Percentiles rank a stretch among this genome's conserved stretches.
Conservation (phyloP, 2,797 vertebrate genomes). For the Crax fasciolata region DNA sequence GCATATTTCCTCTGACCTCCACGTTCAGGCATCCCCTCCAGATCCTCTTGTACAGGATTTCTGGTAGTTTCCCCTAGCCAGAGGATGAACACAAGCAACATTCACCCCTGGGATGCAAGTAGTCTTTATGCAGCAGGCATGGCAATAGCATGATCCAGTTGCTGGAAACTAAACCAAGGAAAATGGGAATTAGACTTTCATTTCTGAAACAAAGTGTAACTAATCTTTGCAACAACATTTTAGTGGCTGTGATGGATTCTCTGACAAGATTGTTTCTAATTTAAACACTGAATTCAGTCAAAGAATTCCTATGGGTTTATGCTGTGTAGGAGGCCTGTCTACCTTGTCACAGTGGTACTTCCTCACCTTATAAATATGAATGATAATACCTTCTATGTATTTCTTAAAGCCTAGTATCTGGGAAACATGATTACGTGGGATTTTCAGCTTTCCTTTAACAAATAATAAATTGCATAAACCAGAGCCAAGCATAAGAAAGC, state of each 20-base stretch:
- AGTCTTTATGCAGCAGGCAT: background rate
- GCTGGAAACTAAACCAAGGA: background rate
- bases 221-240: background rate
- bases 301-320: background rate
- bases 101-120: background rate
- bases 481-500: background rate
- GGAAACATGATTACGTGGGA: rapidly evolving
- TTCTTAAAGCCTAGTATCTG: background rate
- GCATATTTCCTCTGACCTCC: rapidly evolving
- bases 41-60: background rate
- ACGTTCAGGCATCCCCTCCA: background rate
- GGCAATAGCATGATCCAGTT: background rate
- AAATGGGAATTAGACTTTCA: background rate
- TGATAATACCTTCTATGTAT: background rate
- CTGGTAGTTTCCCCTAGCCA: background rate
- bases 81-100: background rate
- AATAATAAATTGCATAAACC: background rate
- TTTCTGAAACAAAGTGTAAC: background rate
- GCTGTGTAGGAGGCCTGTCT: background rate
- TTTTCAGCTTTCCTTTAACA: background rate
- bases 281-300: background rate
- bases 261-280: background rate
- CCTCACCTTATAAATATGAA: background rate
- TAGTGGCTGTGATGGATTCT: background rate
- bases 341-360: background rate